Conservation (phyloP, 1,140 invertebrate genomes). For the Orchestia grillus region DNA sequence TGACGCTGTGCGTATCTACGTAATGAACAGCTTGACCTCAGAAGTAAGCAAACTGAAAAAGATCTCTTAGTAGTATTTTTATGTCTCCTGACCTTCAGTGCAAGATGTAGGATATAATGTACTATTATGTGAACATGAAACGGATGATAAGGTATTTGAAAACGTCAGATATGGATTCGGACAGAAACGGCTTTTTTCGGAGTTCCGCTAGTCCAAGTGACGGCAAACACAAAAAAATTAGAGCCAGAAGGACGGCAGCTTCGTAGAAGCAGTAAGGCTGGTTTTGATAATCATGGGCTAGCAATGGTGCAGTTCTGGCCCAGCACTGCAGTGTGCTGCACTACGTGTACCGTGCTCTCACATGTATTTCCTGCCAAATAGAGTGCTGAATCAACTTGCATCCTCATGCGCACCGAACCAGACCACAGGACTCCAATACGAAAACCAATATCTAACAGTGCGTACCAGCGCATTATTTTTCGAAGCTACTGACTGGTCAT, state of each 20-base stretch:
- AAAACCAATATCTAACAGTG: background rate
- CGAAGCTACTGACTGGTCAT: background rate
- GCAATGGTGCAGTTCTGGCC: background rate
- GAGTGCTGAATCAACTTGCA: background rate
- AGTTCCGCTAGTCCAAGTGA: background rate
- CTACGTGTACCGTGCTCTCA: background rate
- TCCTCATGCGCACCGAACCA: background rate
- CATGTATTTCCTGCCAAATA: background rate
- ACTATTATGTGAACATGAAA: background rate
- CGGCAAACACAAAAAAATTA: background rate
- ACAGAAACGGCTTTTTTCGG: background rate
- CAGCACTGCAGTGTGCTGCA: background rate
- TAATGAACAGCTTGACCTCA: background rate
- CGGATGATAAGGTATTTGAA: background rate
- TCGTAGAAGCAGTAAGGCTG: background rate
- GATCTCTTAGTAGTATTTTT: background rate
- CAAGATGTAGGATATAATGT: background rate
- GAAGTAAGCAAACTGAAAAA: background rate
- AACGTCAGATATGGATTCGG: background rate
- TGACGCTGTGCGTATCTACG: background rate
- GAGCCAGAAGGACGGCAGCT: background rate
- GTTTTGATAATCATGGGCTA: background rate
- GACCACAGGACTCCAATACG: background rate
- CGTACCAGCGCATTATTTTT: background rate
- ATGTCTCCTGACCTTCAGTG: background rate